These are phyloP conservation scores for Cheilosia impressa DNA, from an alignment of 2,888 invertebrate genomes.

Conservation along the genomic window DNA sequence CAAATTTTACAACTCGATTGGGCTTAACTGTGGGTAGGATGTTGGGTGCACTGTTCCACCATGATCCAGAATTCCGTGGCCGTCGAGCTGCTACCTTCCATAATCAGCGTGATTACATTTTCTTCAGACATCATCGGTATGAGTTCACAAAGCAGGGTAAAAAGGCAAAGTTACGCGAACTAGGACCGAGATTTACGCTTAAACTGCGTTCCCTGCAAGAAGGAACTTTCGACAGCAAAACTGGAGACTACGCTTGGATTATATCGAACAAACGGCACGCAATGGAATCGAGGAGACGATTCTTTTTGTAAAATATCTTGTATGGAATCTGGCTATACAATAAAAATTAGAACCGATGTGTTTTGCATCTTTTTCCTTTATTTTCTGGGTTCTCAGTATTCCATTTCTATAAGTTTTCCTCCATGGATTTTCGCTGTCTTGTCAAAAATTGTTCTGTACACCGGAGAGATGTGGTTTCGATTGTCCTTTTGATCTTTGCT, in stretches of 20 bases:
- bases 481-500: no score
- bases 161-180: slow-evolving; percentile 91
- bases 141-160: slow-evolving; percentile 93
- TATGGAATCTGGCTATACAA: slow-evolving; percentile 16
- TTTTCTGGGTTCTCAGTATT: not conserved
- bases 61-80: slow-evolving; percentile 97
- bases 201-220: slow-evolving; percentile 96
- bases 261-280: slow-evolving; percentile 95
- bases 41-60: slow-evolving; percentile 97
- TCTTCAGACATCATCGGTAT: slow-evolving; percentile 99
- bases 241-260: slow-evolving; percentile 98
- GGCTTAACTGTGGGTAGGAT: slow-evolving; percentile 96
- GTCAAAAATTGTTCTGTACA: no score
- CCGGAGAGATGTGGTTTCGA: no score
- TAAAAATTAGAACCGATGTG: slow-evolving; percentile 34
- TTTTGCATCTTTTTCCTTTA: not conserved
- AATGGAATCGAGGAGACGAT: slow-evolving; percentile 96
- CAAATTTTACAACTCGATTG: slow-evolving; percentile 97
- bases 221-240: slow-evolving; percentile 98
- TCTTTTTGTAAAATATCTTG: slow-evolving; percentile 89
- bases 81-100: slow-evolving; percentile 98
- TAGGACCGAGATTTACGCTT: slow-evolving; percentile 99
- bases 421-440: no score
- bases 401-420: not conserved
- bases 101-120: slow-evolving; percentile 99